Evolutionary conservation across 2,888 invertebrate species (phyloP).

Genomic region (Leuctra nigra): DNA sequence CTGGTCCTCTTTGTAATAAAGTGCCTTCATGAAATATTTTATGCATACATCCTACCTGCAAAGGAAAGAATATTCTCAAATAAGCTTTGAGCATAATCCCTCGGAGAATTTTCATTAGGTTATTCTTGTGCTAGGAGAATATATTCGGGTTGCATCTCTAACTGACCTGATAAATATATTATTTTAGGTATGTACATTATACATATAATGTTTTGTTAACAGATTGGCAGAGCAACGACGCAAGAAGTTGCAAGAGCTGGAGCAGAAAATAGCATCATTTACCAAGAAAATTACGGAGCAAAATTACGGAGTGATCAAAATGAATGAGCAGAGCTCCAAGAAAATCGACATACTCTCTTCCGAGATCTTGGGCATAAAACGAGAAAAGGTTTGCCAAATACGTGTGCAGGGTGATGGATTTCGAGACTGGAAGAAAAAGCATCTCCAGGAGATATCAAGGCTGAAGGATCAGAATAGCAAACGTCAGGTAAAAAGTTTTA

Average conservation of each 20-base stretch:
- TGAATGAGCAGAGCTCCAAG: conserved; percentile 72
- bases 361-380: conserved; percentile 69
- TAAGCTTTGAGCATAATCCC: too few relatives aligned
- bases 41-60: too few relatives aligned
- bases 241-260: conserved; percentile 68
- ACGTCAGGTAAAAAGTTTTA: conserved; percentile 62
- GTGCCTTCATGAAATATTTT: too few relatives aligned
- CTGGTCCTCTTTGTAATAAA: too few relatives aligned
- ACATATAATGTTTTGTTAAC: too few relatives aligned
- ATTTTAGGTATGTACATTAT: too few relatives aligned
- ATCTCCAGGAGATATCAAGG: conserved; percentile 71
- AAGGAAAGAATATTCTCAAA: too few relatives aligned
- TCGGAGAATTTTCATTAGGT: too few relatives aligned
- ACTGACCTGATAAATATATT: too few relatives aligned
- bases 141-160: too few relatives aligned
- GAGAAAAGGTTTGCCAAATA: conserved; percentile 74
- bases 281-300: conserved; percentile 67
- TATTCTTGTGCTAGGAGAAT: too few relatives aligned
- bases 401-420: conserved; percentile 76
- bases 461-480: conserved; percentile 77
- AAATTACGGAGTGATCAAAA: conserved; percentile 53
- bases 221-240: conserved; percentile 62
- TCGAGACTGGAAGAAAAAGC: conserved; percentile 70
- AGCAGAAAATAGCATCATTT: conserved; percentile 63
- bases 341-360: conserved; percentile 65